Percentiles rank a stretch among this genome's conserved stretches.
Evolutionary conservation across 2,113 vertebrate genomes (phyloP).

Genomic region (Pollimyrus isidori): DNA sequence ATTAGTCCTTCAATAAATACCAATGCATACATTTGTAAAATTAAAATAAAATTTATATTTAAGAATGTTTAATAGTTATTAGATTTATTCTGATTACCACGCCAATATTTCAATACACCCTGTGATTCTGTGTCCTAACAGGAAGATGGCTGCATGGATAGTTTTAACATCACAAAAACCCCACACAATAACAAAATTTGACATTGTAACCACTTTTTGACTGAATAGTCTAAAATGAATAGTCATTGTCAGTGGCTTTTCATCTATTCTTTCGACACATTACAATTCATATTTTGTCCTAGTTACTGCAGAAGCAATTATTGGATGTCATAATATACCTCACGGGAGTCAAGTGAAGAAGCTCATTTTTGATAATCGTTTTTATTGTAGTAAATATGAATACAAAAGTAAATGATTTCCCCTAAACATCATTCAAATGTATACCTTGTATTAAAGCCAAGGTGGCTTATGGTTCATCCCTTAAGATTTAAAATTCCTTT

Average conservation of each 20-base stretch:
- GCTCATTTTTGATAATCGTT: background rate
- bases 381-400: background rate
- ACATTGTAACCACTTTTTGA: background rate
- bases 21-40: background rate
- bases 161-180: background rate
- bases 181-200: background rate
- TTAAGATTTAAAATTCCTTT: background rate
- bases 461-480: background rate
- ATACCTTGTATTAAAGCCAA: background rate
- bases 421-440: background rate
- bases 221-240: background rate
- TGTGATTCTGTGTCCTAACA: background rate
- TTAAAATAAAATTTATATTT: background rate
- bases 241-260: background rate
- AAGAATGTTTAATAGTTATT: background rate
- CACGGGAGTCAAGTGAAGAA: background rate
- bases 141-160: background rate
- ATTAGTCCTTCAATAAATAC: background rate
- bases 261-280: background rate
- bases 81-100: background rate
- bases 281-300: background rate
- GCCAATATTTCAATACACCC: background rate
- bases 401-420: background rate
- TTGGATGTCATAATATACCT: background rate
- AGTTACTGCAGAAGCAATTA: background rate